These are phyloP conservation scores for Sycophila texana DNA, from an alignment of 2,888 invertebrate species.

Conservation along the genomic window DNA sequence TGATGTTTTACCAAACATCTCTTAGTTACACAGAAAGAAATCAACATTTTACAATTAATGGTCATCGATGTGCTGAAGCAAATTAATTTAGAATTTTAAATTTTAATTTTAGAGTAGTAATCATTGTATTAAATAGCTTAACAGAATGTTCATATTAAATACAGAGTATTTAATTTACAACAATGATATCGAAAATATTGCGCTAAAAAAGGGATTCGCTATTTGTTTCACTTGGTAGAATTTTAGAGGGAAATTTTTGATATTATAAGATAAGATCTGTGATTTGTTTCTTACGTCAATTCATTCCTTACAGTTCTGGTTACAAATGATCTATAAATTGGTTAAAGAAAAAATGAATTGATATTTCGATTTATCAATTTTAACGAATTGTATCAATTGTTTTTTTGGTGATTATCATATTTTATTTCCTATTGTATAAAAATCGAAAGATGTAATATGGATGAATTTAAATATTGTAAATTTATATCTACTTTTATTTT, in stretches of 20 bases:
- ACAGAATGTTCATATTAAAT: slow-evolving; percentile 18
- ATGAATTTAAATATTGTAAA: slow-evolving; percentile 24
- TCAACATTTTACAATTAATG: slow-evolving; percentile 23
- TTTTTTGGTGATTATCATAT: slow-evolving; percentile 38
- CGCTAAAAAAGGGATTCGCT: slow-evolving; percentile 25
- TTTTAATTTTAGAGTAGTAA: slow-evolving; percentile 33
- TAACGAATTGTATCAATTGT: slow-evolving; percentile 25
- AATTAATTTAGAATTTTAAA: slow-evolving; percentile 38
- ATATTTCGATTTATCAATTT: slow-evolving; percentile 15
- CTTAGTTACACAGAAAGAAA: slow-evolving; percentile 13
- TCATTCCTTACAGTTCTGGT: slow-evolving; percentile 47
- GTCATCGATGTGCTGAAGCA: slow-evolving; percentile 25
- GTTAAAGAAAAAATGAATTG: slow-evolving; percentile 3
- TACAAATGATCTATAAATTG: slow-evolving; percentile 31
- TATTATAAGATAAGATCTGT: slow-evolving; percentile 54
- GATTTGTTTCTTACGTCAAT: slow-evolving; percentile 53
- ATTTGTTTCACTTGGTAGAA: slow-evolving; percentile 27
- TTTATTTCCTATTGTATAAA: slow-evolving; percentile 40
- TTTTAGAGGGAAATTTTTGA: slow-evolving; percentile 36
- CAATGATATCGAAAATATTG: slow-evolving; percentile 26
- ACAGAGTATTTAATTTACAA: slow-evolving; percentile 38
- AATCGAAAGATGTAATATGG: slow-evolving; percentile 4
- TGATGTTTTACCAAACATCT: slow-evolving; percentile 25
- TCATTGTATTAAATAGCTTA: slow-evolving; percentile 20
- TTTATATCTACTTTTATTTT: slow-evolving; percentile 44